Conservation (phyloP, 2,888 invertebrate species). For the Caenorhabditis plicata region DNA sequence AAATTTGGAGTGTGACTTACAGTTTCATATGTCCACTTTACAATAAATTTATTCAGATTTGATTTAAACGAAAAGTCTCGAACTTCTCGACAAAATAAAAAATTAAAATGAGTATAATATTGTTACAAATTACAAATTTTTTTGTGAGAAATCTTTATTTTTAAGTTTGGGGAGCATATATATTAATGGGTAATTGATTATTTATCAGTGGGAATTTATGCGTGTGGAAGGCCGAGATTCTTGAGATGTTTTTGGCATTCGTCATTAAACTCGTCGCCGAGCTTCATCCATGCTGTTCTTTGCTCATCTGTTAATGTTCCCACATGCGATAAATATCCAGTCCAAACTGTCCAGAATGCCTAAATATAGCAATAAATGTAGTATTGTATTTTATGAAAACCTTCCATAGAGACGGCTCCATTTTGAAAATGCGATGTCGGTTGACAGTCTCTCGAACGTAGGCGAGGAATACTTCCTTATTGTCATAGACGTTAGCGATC, state of each 20-base stretch:
- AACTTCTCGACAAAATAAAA: too few species aligned
- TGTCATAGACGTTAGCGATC: slow-evolving; percentile 48
- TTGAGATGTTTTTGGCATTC: slow-evolving; percentile 47
- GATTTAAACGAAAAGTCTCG: too few species aligned
- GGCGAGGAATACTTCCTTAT: slow-evolving; percentile 50
- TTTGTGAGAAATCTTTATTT: too few species aligned
- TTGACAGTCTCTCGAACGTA: slow-evolving; percentile 59
- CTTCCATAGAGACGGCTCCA: slow-evolving; percentile 60
- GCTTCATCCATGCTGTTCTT: slow-evolving; percentile 53
- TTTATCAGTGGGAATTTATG: too few species aligned
- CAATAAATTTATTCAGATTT: too few species aligned
- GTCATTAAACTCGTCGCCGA: slow-evolving; percentile 52
- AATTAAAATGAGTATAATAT: too few species aligned
- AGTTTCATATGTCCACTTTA: too few species aligned
- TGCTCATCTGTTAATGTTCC: slow-evolving; percentile 43
- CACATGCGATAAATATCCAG: slow-evolving; percentile 51
- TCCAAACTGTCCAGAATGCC: slow-evolving; percentile 62
- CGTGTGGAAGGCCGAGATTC: slow-evolving; percentile 38
- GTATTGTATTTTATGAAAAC: slow-evolving; percentile 15
- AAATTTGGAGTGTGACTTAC: too few species aligned
- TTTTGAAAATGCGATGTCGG: slow-evolving; percentile 61
- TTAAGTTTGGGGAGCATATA: too few species aligned
- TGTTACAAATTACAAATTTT: too few species aligned
- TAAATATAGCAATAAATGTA: slow-evolving; percentile 9
- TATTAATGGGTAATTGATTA: too few species aligned